phyloP scores from a whole-genome alignment of 2,797 vertebrate genomes.

The Mus caroli region DNA sequence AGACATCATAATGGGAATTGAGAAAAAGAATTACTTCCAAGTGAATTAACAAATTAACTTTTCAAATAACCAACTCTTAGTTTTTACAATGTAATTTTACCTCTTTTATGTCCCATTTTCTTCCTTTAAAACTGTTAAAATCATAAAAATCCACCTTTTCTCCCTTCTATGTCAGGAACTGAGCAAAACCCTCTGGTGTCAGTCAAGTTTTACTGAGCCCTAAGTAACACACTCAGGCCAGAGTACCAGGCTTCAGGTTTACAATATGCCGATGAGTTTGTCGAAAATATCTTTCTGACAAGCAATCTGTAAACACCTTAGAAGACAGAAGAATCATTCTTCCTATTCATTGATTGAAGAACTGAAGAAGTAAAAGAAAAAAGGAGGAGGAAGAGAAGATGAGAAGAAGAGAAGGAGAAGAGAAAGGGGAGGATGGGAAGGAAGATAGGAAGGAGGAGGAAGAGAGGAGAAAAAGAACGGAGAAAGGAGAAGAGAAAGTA shows the following conservation, averaged over 20 bases:
- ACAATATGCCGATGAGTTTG: background rate
- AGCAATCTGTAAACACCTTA: background rate
- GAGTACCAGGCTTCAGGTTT: background rate
- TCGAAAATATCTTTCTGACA: background rate
- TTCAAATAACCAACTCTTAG: background rate
- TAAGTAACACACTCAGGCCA: too few species aligned
- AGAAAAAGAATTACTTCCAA: constrained; percentile 29
- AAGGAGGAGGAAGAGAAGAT: background rate
- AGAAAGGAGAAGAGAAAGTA: too few species aligned
- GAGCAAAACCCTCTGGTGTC: background rate
- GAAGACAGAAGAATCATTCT: background rate
- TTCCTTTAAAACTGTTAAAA: background rate
- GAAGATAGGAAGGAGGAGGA: background rate
- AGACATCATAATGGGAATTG: background rate
- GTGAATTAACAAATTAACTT: background rate
- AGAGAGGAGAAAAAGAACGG: background rate
- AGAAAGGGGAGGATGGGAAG: background rate
- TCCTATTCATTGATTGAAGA: background rate
- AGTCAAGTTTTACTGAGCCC: background rate
- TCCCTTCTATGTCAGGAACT: background rate
- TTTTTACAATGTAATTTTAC: background rate
- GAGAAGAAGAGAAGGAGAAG: background rate
- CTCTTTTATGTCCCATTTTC: background rate
- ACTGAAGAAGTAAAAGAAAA: background rate
- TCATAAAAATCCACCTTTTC: background rate